Conservation (phyloP, 2,888 invertebrate genomes). For the Dicranocentrus wangi region DNA sequence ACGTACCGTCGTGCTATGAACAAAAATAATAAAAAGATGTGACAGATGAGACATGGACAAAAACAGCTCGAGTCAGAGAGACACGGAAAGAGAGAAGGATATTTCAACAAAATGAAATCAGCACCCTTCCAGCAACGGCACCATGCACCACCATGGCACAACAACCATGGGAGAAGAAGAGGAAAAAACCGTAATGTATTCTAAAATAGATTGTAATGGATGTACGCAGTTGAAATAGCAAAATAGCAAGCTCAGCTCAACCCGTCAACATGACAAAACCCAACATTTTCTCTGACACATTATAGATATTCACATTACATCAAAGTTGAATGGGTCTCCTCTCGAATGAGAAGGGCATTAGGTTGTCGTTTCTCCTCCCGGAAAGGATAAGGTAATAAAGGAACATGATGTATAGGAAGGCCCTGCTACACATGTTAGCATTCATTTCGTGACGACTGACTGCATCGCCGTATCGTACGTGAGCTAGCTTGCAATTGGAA, state of each 20-base stretch:
- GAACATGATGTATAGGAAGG: not conserved
- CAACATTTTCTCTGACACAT: slow-evolving; percentile 19
- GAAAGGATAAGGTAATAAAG: slow-evolving; percentile 9
- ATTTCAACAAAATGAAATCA: slow-evolving; percentile 17
- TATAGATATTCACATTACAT: slow-evolving; percentile 24
- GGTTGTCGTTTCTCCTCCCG: not conserved
- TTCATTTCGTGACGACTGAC: not conserved
- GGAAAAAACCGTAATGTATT: slow-evolving; percentile 24
- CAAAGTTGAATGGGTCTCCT: slow-evolving; percentile 11
- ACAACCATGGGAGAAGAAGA: no score
- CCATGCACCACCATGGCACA: no score
- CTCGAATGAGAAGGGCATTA: not conserved
- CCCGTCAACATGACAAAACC: slow-evolving; percentile 24
- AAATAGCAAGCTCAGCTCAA: slow-evolving; percentile 23
- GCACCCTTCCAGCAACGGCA: slow-evolving; percentile 11
- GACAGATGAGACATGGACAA: slow-evolving; percentile 25
- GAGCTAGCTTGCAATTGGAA: slow-evolving; percentile 32
- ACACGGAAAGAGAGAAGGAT: not conserved
- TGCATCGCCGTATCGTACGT: slow-evolving; percentile 4
- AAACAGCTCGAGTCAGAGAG: not conserved
- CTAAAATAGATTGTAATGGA: slow-evolving; percentile 21
- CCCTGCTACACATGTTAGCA: slow-evolving; percentile 10
- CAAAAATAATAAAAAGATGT: slow-evolving; percentile 21
- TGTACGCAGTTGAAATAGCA: slow-evolving; percentile 19
- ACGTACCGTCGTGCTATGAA: no score